Conservation (phyloP, 2,888 invertebrate genomes). For the Asteroscopus sphinx region DNA sequence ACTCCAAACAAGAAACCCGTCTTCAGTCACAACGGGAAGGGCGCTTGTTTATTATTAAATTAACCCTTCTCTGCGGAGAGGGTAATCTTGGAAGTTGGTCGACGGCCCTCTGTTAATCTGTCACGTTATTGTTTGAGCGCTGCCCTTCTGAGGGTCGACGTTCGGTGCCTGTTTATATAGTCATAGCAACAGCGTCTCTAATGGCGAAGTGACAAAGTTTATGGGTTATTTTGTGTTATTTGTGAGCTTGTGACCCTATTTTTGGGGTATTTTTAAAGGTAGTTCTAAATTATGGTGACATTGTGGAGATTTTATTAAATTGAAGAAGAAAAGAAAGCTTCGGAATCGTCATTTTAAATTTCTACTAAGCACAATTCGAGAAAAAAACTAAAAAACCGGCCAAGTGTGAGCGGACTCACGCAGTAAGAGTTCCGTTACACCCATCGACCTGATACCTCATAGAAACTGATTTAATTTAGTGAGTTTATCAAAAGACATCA, state of each 20-base stretch:
- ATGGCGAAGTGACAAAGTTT: conserved; percentile 32
- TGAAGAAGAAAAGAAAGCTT: too few species aligned
- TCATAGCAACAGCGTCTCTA: conserved; percentile 24
- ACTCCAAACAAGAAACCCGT: conserved; percentile 13
- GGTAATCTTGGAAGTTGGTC: conserved; percentile 61
- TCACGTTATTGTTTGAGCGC: conserved; percentile 64
- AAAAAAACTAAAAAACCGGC: too few species aligned
- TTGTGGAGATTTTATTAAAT: neutral
- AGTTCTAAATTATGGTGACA: neutral
- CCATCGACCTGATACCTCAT: too few species aligned
- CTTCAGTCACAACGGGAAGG: conserved; percentile 46
- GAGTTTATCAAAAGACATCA: too few species aligned
- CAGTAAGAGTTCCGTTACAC: too few species aligned
- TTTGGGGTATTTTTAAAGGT: neutral
- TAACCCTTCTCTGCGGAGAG: conserved; percentile 59
- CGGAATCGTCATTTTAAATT: too few species aligned
- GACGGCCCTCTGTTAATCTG: conserved; percentile 65
- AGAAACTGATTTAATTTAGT: too few species aligned
- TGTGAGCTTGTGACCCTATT: conserved; percentile 3
- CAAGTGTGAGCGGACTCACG: too few species aligned
- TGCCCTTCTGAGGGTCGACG: conserved; percentile 44
- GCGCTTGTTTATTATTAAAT: conserved; percentile 65
- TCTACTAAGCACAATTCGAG: too few species aligned
- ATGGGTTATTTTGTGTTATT: conserved; percentile 13
- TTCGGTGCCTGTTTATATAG: conserved; percentile 31